Evolutionary conservation across 2,888 invertebrate genomes (phyloP), one percentile per base, ranked within the genome.

Genomic region (Drosophila hamatofila): DNA sequence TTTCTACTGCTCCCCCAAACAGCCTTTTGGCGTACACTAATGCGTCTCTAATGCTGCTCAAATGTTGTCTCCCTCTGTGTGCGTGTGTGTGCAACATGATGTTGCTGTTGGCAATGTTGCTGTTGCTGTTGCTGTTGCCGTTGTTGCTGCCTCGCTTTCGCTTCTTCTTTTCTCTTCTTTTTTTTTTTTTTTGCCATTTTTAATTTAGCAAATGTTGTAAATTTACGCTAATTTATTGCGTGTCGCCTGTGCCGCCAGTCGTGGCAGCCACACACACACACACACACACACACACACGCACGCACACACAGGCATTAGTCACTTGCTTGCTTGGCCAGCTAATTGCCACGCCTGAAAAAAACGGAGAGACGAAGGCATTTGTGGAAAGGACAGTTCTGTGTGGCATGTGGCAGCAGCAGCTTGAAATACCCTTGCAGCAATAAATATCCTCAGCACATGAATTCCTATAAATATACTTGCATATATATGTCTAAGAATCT

Each of bases 221-320:
- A 86, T 86, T 86, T 89, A 89, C 89, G 85, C 85, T 89, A 86
- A 86, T 86, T 86, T 86, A 86, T 86, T 88, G 85, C 85, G 89
- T 86, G 85, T 89, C 85, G 87, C 89, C 81, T 84, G 84, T 61
- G 82, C 81, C 81, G 80, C 82, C 72, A 72, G 80, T 80, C 67
- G 80, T 79, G 75, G 78, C 80, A 79, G 67, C 71, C 75, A 79
- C 79, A 74, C 64, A 65, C 57, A 54, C 65, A 55, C 41, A 66
- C 44, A 63, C 74, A 64, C 55, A 39, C 7, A 23, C 52, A 37
- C 56, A 48, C 25, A 14, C 51, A 35, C 51, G 41, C 33, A 42
- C 35, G 33, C 21, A 56, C 48, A 48, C 51, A 55, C 46, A 44
- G 49, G 83, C 88, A 88, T 83, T 83, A 83, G 88, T 83, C 83